Conservation (phyloP, 2,113 vertebrate species). For the Pardalotus punctatus region DNA sequence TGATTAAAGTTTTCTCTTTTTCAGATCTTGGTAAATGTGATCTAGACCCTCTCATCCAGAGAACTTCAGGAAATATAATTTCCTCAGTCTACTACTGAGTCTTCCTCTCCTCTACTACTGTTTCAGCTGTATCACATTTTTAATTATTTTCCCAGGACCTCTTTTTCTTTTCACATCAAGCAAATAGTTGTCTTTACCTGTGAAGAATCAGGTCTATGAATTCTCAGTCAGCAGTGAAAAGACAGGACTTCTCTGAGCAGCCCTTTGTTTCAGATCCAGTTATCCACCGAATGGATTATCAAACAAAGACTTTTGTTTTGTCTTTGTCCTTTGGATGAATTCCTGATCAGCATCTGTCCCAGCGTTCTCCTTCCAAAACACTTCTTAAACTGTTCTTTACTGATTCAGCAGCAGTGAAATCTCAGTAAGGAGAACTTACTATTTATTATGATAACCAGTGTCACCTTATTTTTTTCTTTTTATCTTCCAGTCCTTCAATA, state of each 20-base stretch:
- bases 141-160: not conserved
- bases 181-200: not conserved
- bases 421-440: not conserved
- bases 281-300: not conserved
- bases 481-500: not conserved
- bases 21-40: not conserved
- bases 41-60: not conserved
- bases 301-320: not conserved
- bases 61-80: not conserved
- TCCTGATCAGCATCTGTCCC: not conserved
- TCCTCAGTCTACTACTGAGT: not conserved
- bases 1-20: not conserved
- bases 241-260: not conserved
- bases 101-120: too few species aligned
- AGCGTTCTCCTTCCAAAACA: not conserved
- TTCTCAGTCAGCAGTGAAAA: not conserved
- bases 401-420: not conserved
- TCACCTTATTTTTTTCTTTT: not conserved
- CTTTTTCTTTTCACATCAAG: not conserved
- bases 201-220: not conserved
- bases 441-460: not conserved
- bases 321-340: not conserved
- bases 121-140: not conserved
- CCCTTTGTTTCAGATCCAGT: accelerated
- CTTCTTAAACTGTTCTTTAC: not conserved